These are phyloP conservation scores for Dromius quadrimaculatus DNA, from an alignment of 2,888 invertebrate species.

Conservation along the genomic window DNA sequence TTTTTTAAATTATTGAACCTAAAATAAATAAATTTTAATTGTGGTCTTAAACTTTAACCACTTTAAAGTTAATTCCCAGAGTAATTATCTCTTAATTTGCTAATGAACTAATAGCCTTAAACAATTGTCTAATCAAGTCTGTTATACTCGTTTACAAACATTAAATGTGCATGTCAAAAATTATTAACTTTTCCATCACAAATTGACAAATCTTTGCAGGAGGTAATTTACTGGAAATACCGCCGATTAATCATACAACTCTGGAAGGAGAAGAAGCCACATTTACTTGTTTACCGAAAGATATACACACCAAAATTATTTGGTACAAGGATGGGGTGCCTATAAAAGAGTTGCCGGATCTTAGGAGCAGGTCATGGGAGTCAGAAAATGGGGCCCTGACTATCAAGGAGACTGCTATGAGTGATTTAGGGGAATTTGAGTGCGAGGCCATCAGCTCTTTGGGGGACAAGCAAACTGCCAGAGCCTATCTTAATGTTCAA, in stretches of 20 bases:
- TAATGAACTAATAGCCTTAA: slow-evolving; percentile 36
- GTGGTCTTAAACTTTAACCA: not conserved
- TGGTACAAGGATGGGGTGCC: slow-evolving; percentile 79
- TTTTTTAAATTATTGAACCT: too few relatives aligned
- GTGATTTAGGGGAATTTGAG: slow-evolving; percentile 88
- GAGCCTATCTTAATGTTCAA: slow-evolving; percentile 91
- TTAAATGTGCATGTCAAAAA: slow-evolving; percentile 9
- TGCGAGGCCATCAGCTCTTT: slow-evolving; percentile 84
- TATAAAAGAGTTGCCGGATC: slow-evolving; percentile 73
- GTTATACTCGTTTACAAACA: not conserved
- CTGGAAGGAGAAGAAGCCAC: slow-evolving; percentile 86
- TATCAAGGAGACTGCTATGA: slow-evolving; percentile 81
- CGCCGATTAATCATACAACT: slow-evolving; percentile 89
- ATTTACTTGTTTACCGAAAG: slow-evolving; percentile 86
- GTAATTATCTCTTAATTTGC: slow-evolving; percentile 29
- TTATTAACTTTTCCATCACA: slow-evolving; percentile 4
- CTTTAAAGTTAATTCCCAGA: not conserved
- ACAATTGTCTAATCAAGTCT: slow-evolving; percentile 34
- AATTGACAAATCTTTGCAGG: slow-evolving; percentile 68
- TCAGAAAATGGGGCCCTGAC: slow-evolving; percentile 84
- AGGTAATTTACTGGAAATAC: slow-evolving; percentile 87
- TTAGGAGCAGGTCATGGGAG: slow-evolving; percentile 73
- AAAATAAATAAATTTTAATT: not conserved
- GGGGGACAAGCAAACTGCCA: slow-evolving; percentile 82
- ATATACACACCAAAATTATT: slow-evolving; percentile 72